Evolutionary conservation across 1,140 invertebrate genomes (phyloP).

Genomic region (Colletes latitarsis): DNA sequence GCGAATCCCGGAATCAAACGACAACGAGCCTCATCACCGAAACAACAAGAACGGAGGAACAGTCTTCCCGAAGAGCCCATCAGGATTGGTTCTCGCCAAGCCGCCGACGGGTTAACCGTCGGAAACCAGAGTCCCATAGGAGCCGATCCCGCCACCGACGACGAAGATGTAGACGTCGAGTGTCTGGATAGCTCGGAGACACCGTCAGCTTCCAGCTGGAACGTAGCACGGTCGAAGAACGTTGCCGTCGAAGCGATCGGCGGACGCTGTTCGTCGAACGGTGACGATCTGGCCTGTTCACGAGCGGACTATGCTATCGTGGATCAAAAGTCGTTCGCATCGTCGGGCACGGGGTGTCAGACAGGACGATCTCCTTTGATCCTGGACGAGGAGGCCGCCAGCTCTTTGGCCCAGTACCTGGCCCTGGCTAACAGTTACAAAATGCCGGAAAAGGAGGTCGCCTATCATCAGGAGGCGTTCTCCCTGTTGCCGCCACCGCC

Average conservation of each 20-base stretch:
- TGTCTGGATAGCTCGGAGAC: neutral
- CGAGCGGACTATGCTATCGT: constrained; percentile 54
- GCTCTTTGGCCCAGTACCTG: constrained; percentile 43
- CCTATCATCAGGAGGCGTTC: constrained; percentile 79
- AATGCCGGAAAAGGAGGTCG: constrained; percentile 81
- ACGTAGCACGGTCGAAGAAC: neutral
- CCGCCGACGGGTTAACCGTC: constrained; percentile 35
- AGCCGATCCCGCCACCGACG: constrained; percentile 7
- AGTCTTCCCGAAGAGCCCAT: neutral
- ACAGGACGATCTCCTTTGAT: constrained; percentile 50
- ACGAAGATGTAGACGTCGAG: constrained; percentile 50
- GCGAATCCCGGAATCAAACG: neutral
- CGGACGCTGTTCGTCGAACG: neutral
- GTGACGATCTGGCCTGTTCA: neutral
- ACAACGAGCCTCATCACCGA: neutral
- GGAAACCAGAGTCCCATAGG: constrained; percentile 25
- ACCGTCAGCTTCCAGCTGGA: neutral
- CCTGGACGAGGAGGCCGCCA: constrained; percentile 48
- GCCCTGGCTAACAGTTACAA: constrained; percentile 41
- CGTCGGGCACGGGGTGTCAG: constrained; percentile 53
- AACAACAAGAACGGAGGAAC: neutral
- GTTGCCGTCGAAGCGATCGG: neutral
- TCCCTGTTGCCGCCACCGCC: constrained; percentile 77
- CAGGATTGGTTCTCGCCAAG: constrained; percentile 28
- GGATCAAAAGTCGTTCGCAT: constrained; percentile 30